Conservation (phyloP, 2,113 vertebrate species). For the Dipodomys stephensi region DNA sequence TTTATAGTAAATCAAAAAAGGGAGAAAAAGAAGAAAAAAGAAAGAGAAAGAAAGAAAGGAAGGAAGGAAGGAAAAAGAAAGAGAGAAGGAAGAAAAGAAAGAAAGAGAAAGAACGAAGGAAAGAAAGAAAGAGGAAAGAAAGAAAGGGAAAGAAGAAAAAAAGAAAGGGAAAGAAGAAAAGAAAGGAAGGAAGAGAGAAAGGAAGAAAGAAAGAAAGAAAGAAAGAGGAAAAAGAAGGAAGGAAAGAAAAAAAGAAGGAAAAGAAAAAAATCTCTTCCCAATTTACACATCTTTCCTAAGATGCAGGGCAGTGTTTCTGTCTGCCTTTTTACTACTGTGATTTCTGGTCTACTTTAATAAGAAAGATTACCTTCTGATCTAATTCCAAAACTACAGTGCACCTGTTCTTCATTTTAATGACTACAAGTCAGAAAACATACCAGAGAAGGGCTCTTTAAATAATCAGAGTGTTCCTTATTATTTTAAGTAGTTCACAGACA, state of each 20-base stretch:
- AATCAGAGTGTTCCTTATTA: no score
- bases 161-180: neutral
- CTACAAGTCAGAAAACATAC: constrained; percentile 3
- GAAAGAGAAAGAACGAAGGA: neutral
- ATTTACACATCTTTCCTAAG: constrained; percentile 18
- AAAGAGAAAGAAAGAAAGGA: no score
- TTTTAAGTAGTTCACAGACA: no score
- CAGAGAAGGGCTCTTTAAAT: neutral
- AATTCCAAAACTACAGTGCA: constrained; percentile 30
- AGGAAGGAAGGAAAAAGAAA: no score
- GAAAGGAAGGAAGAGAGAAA: neutral
- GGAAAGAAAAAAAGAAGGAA: neutral
- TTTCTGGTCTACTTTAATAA: constrained; percentile 37
- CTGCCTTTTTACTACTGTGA: constrained; percentile 11
- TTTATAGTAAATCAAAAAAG: constrained; percentile 47
- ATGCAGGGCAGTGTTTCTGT: constrained; percentile 1
- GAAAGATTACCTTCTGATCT: constrained; percentile 25
- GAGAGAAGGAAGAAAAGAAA: no score
- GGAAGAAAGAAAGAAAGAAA: neutral
- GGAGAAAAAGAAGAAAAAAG: no score
- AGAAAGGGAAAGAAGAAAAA: no score
- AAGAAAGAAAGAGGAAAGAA: neutral
- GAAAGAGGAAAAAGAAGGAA: neutral
- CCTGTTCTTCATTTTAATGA: constrained; percentile 20
- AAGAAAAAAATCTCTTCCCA: neutral